Evolutionary conservation across 2,113 vertebrate genomes (phyloP).

Genomic region (Hypocryptadius cinnamomeus): DNA sequence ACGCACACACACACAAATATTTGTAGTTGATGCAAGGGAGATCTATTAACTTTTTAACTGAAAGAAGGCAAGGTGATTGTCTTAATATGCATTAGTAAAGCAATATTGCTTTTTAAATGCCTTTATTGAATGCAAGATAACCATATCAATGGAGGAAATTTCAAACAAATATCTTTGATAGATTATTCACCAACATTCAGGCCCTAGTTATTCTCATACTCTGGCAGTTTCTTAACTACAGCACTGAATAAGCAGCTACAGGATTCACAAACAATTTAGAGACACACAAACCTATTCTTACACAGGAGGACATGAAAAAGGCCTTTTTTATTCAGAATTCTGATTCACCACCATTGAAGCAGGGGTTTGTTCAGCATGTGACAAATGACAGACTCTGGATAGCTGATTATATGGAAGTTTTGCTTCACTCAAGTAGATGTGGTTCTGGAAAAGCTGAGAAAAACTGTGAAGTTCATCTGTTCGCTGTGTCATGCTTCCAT

Average conservation of each 20-base stretch:
- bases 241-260: not conserved
- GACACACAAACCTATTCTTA: not conserved
- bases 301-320: not conserved
- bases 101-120: not conserved
- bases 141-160: not conserved
- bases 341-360: not conserved
- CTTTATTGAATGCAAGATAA: not conserved
- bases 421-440: not conserved
- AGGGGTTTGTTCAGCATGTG: not conserved
- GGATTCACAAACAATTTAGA: constrained; percentile 3
- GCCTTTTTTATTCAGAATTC: not conserved
- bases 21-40: not conserved
- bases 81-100: not conserved
- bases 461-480: not conserved
- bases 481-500: not conserved
- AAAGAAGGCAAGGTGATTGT: not conserved
- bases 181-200: not conserved
- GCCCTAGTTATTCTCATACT: not conserved
- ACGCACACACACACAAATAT: not conserved
- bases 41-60: not conserved
- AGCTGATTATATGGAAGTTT: constrained; percentile 1
- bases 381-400: not conserved
- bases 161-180: constrained; percentile 4
- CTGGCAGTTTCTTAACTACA: not conserved
- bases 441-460: not conserved